Evolutionary conservation across 37 sponge, comb jelly and placozoan genomes (phyloP).

Genomic region (Tethya wilhelma): DNA sequence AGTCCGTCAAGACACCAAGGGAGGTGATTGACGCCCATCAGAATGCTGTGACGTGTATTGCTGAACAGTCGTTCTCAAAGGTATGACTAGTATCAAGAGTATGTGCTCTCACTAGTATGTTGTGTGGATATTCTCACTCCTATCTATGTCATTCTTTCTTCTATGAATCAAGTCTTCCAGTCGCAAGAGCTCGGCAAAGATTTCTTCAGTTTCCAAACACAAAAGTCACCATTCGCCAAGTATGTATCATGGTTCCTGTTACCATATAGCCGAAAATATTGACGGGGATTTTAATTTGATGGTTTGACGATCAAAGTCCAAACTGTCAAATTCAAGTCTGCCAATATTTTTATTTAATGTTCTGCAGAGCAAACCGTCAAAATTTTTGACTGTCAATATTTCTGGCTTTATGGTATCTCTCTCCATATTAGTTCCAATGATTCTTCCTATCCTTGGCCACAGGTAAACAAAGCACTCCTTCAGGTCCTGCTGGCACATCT

Average conservation of each 20-base stretch:
- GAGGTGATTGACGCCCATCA: slow-evolving; percentile 52
- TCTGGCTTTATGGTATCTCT: too few relatives aligned
- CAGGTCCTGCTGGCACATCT: too few relatives aligned
- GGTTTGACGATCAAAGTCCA: too few relatives aligned
- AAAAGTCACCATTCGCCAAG: not conserved
- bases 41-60: slow-evolving; percentile 39
- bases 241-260: too few relatives aligned
- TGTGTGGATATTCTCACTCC: not conserved
- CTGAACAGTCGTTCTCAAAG: slow-evolving; percentile 16
- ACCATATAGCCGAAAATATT: too few relatives aligned
- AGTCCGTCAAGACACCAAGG: slow-evolving; percentile 50
- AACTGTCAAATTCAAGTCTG: too few relatives aligned
- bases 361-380: too few relatives aligned
- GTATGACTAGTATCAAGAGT: not conserved
- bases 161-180: not conserved
- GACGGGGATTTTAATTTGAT: too few relatives aligned
- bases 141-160: not conserved
- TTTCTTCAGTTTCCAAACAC: not conserved
- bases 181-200: not conserved
- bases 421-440: not conserved
- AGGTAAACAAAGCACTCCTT: too few relatives aligned
- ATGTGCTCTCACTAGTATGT: not conserved
- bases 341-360: too few relatives aligned
- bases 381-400: too few relatives aligned
- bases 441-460: too few relatives aligned